Percentiles rank a stretch among this genome's conserved stretches.
These are phyloP conservation scores for Nesogale talazaci DNA, from an alignment of 2,113 vertebrate species.

Conservation along the genomic window DNA sequence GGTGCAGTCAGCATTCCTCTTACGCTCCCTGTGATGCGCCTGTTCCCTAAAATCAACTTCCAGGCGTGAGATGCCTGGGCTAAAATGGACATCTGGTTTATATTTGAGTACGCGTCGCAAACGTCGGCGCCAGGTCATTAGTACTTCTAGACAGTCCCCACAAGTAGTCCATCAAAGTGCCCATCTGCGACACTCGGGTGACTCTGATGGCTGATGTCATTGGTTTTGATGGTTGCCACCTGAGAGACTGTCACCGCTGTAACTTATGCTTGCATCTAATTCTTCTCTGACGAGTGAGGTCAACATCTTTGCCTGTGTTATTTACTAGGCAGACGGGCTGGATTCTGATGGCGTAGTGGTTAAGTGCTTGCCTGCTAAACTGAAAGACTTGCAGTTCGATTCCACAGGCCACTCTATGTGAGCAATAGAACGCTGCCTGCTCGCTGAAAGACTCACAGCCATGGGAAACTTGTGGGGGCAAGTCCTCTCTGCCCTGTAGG, in stretches of 20 bases:
- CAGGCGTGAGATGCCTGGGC: neutral
- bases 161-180: neutral
- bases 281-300: slow-evolving; percentile 7
- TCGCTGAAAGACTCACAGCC: too few relatives aligned
- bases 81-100: neutral
- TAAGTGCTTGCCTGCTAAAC: neutral
- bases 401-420: neutral
- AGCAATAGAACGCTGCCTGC: neutral
- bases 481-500: too few relatives aligned
- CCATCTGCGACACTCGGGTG: neutral
- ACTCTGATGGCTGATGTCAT: neutral
- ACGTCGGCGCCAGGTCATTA: neutral
- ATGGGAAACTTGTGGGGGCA: too few relatives aligned
- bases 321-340: neutral
- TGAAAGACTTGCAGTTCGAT: neutral
- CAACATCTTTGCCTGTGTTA: neutral
- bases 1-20: too few relatives aligned
- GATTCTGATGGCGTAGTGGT: neutral
- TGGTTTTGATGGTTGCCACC: neutral
- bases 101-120: neutral
- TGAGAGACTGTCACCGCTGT: neutral
- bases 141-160: neutral
- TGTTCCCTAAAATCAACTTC: neutral
- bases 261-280: neutral
- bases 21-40: too few relatives aligned